Conservation (phyloP, 2,797 vertebrate genomes). For the Sciurus vulgaris region DNA sequence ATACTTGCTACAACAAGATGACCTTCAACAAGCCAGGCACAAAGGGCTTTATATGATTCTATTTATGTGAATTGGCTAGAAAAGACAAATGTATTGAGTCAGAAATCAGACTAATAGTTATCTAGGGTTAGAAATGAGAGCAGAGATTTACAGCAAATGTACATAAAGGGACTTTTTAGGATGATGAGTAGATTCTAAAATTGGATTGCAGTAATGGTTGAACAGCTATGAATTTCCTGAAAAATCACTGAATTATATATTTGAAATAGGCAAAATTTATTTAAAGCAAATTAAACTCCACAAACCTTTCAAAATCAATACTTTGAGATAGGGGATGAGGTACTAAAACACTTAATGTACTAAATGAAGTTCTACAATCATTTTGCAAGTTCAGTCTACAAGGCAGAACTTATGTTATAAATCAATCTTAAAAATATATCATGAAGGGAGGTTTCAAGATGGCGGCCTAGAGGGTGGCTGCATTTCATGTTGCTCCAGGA, state of each 20-base stretch:
- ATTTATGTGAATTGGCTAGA: background rate
- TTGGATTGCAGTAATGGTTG: background rate
- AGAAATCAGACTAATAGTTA: background rate
- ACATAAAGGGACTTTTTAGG: background rate
- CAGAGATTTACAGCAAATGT: background rate
- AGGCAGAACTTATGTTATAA: background rate
- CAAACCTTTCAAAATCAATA: background rate
- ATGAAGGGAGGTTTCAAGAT: no score
- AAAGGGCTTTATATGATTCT: background rate
- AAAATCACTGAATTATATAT: background rate
- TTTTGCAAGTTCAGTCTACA: background rate
- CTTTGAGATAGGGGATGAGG: background rate
- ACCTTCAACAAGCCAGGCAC: background rate
- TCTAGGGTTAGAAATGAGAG: background rate
- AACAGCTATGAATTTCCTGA: background rate
- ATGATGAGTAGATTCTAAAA: background rate
- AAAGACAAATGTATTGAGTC: background rate
- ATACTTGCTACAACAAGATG: background rate
- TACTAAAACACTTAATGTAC: background rate
- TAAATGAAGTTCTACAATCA: background rate
- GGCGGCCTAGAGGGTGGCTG: no score
- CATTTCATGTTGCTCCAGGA: no score
- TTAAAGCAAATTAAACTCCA: background rate
- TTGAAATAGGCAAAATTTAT: background rate
- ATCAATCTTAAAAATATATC: background rate